Conservation (phyloP, 1,140 invertebrate genomes). For the Brachionus koreanus region DNA sequence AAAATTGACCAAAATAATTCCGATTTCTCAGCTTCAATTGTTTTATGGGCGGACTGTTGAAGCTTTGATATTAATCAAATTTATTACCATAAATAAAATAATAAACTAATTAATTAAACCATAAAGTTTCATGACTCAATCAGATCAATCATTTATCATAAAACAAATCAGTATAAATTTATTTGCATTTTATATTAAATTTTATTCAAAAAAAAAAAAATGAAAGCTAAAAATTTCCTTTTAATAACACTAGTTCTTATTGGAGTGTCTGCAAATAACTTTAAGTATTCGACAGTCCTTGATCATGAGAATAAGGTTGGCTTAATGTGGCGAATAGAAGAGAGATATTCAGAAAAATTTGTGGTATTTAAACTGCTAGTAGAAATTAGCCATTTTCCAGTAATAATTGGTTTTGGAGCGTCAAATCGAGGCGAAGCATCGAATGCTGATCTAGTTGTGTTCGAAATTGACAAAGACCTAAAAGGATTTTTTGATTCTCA, state of each 20-base stretch:
- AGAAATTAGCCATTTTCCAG: background rate
- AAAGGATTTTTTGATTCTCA: slow-evolving; percentile 60
- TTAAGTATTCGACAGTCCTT: slow-evolving; percentile 8
- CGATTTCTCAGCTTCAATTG: background rate
- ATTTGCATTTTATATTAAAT: background rate
- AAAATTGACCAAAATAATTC: background rate
- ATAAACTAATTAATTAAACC: slow-evolving; percentile 18
- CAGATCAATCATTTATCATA: slow-evolving; percentile 10
- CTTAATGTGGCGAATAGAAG: background rate
- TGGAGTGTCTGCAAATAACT: background rate
- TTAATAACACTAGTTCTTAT: background rate
- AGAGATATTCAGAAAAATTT: background rate
- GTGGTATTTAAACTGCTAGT: background rate
- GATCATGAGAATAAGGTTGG: slow-evolving; percentile 9
- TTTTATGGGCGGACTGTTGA: slow-evolving; percentile 29
- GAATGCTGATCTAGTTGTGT: slow-evolving; percentile 77
- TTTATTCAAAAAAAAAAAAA: background rate
- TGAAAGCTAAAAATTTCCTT: background rate
- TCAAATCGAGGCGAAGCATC: slow-evolving; percentile 75
- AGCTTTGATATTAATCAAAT: slow-evolving; percentile 29
- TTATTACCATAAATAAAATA: background rate
- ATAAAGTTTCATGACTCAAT: slow-evolving; percentile 19
- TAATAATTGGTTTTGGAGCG: slow-evolving; percentile 67
- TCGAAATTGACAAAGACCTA: slow-evolving; percentile 70
- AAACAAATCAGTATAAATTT: background rate